Evolutionary conservation across 2,888 invertebrate species (phyloP).

Genomic region (Pemphredon lugubris): DNA sequence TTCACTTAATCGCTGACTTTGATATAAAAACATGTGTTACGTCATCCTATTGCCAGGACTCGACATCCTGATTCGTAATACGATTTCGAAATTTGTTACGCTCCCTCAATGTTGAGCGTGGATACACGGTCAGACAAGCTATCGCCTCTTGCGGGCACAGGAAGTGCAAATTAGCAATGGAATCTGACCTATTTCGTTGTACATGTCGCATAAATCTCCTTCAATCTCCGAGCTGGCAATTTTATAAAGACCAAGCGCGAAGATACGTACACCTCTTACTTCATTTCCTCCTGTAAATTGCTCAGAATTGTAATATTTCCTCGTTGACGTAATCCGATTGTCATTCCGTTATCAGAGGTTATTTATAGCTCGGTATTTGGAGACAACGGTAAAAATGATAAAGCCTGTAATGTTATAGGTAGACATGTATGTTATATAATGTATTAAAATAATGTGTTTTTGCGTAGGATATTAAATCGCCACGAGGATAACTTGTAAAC

Average conservation of each 20-base stretch:
- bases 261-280: constrained; percentile 22
- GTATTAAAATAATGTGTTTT: too few species aligned
- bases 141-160: constrained; percentile 37
- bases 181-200: constrained; percentile 56
- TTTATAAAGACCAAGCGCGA: constrained; percentile 14
- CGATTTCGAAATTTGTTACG: constrained; percentile 1
- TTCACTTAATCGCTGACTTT: background rate
- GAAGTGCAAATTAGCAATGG: constrained; percentile 56
- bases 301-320: constrained; percentile 33
- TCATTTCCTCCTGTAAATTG: constrained; percentile 25
- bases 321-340: constrained; percentile 3
- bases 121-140: constrained; percentile 16
- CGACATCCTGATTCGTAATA: background rate
- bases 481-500: background rate
- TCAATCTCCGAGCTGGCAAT: constrained; percentile 32
- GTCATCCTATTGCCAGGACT: background rate
- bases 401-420: too few species aligned
- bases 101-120: background rate
- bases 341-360: background rate
- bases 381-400: background rate
- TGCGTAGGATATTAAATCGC: too few species aligned
- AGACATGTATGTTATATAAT: background rate
- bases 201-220: constrained; percentile 39
- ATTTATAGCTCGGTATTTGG: background rate
- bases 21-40: too few species aligned